A percentile compares a stretch with the other conserved stretches of the same genome.
phyloP scores from a whole-genome alignment of 2,113 vertebrate genomes.

The Orthochromis malagaraziensis region DNA sequence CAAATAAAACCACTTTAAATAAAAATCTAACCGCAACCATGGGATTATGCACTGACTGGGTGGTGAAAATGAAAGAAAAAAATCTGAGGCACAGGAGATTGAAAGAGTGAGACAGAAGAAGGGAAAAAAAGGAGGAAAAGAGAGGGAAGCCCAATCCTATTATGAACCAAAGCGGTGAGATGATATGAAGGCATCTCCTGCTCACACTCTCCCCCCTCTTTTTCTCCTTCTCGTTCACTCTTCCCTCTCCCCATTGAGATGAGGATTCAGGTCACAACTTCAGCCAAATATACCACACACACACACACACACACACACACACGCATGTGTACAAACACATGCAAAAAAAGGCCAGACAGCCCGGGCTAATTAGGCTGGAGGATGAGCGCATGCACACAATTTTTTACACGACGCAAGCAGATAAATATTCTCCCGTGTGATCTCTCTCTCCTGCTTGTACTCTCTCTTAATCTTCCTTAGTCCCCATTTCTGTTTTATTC shows the following conservation, averaged over 20 bases:
- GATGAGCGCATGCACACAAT: conserved; percentile 18
- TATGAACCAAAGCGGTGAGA: conserved; percentile 58
- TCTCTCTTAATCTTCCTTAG: neutral
- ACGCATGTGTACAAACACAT: neutral
- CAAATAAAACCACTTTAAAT: conserved; percentile 36
- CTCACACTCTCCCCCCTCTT: neutral
- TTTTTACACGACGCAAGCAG: conserved; percentile 24
- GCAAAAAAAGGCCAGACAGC: conserved; percentile 37
- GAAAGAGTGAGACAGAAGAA: conserved; percentile 23
- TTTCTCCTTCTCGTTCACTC: neutral
- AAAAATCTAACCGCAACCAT: conserved; percentile 12
- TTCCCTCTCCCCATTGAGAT: conserved; percentile 24
- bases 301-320: neutral
- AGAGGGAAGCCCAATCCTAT: conserved; percentile 56
- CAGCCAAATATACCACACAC: conserved; percentile 33
- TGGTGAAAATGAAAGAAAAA: conserved; percentile 15
- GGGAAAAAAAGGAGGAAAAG: neutral
- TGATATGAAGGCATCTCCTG: conserved; percentile 55
- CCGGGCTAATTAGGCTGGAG: conserved; percentile 40
- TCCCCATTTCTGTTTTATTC: neutral
- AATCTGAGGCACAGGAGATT: neutral
- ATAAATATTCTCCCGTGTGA: conserved; percentile 34
- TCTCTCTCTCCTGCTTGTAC: neutral
- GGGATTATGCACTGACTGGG: conserved; percentile 37
- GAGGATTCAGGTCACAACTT: conserved; percentile 63